phyloP scores from a whole-genome alignment of 2,888 invertebrate genomes.

The Neoaliturus tenellus region DNA sequence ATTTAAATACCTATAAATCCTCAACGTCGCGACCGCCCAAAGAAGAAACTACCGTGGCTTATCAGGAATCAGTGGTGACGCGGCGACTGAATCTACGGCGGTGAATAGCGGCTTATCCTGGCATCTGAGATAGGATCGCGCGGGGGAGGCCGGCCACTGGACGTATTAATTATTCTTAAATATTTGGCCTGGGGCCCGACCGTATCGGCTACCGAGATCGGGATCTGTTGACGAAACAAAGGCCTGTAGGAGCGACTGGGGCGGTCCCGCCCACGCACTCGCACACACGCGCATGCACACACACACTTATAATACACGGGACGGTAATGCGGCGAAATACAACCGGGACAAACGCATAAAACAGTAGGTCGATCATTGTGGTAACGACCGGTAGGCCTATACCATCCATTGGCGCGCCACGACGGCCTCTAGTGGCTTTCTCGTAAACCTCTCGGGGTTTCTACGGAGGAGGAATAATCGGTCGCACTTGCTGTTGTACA shows the following conservation, averaged over 20 bases:
- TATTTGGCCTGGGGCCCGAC: conserved; percentile 7
- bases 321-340: no score
- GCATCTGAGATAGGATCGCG: background rate
- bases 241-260: background rate
- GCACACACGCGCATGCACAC: no score
- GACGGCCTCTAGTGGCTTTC: background rate
- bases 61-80: background rate
- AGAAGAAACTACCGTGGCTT: background rate
- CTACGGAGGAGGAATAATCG: conserved; percentile 2
- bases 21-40: background rate
- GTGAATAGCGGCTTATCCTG: conserved; percentile 12
- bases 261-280: background rate
- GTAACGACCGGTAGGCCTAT: conserved; percentile 21
- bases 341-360: background rate
- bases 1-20: conserved; percentile 26
- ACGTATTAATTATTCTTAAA: conserved; percentile 25
- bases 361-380: background rate
- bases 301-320: no score
- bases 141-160: conserved; percentile 22
- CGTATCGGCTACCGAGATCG: conserved; percentile 12
- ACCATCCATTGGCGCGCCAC: background rate
- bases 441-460: background rate
- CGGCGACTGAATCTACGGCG: background rate
- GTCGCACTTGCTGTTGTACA: background rate
- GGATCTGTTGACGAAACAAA: conserved; percentile 8